A percentile compares a stretch with the other conserved stretches of the same genome.
Evolutionary conservation across 2,888 invertebrate species (phyloP).

Genomic region (Xylocampa areola): DNA sequence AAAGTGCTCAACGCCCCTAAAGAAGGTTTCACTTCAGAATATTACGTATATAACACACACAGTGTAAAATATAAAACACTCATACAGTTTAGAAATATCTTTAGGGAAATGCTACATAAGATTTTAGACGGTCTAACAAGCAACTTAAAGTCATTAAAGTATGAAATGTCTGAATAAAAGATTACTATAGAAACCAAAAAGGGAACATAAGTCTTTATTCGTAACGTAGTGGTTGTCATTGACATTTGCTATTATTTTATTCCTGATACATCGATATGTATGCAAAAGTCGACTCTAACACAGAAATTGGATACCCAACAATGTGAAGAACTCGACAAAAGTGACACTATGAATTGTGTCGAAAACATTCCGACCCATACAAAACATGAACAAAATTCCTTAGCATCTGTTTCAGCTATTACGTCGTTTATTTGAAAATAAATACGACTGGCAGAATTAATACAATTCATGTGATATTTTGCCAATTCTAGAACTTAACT

Average conservation of each 20-base stretch:
- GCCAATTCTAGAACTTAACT: not conserved
- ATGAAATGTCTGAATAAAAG: constrained; percentile 19
- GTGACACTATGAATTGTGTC: constrained; percentile 62
- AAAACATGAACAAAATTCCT: constrained; percentile 58
- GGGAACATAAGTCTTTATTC: constrained; percentile 9
- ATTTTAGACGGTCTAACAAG: constrained; percentile 22
- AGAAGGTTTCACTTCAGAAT: too few species aligned
- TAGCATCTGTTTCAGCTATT: constrained; percentile 25
- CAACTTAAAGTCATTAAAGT: constrained; percentile 26
- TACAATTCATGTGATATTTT: constrained; percentile 8
- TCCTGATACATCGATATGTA: constrained; percentile 23
- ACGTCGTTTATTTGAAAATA: constrained; percentile 5
- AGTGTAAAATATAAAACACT: too few species aligned
- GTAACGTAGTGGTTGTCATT: constrained; percentile 24
- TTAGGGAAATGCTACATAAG: constrained; percentile 31
- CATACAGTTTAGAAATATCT: too few species aligned
- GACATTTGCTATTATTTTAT: constrained; percentile 30
- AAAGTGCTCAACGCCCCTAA: too few species aligned
- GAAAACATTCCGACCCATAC: constrained; percentile 65
- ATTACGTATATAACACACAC: too few species aligned
- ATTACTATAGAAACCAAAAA: constrained; percentile 30
- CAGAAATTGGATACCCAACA: constrained; percentile 61
- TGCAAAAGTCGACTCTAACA: constrained; percentile 31
- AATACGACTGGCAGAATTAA: constrained; percentile 18
- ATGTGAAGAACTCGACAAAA: constrained; percentile 58